Evolutionary conservation across 2,113 vertebrate species (phyloP).

Genomic region (Lontra canadensis): DNA sequence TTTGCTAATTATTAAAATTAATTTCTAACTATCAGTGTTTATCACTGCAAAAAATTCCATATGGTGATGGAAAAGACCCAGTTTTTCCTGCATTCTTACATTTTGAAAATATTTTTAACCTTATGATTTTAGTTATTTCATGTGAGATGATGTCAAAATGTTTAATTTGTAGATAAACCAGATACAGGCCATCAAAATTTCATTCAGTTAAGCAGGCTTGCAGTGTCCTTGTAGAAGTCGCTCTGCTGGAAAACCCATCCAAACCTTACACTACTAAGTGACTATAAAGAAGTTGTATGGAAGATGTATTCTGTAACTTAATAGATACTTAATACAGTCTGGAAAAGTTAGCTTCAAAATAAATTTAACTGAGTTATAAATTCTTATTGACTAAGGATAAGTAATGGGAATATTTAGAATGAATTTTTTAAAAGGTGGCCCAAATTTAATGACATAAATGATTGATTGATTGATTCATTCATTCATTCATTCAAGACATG

Average conservation of each 20-base stretch:
- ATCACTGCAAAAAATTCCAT: conserved; percentile 1
- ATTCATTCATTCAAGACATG: conserved; percentile 37
- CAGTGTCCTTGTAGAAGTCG: not conserved
- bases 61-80: not conserved
- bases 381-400: not conserved
- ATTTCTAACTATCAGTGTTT: conserved; percentile 34
- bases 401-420: not conserved
- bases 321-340: not conserved
- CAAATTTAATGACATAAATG: not conserved
- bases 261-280: not conserved
- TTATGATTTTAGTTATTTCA: conserved; percentile 32
- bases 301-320: conserved; percentile 28
- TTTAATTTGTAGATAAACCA: conserved; percentile 15
- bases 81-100: not conserved
- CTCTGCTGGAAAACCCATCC: not conserved
- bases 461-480: conserved; percentile 10
- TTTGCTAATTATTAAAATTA: not conserved
- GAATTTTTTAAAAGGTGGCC: not conserved
- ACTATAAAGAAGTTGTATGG: not conserved
- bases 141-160: not conserved
- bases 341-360: conserved; percentile 7
- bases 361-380: conserved; percentile 11
- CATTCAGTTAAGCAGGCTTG: not conserved
- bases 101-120: conserved; percentile 28
- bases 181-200: conserved; percentile 1